Percentiles rank a stretch among this genome's conserved stretches.
These are phyloP conservation scores for Pelodiscus sinensis DNA, from an alignment of 2,113 vertebrate genomes.

Conservation along the genomic window DNA sequence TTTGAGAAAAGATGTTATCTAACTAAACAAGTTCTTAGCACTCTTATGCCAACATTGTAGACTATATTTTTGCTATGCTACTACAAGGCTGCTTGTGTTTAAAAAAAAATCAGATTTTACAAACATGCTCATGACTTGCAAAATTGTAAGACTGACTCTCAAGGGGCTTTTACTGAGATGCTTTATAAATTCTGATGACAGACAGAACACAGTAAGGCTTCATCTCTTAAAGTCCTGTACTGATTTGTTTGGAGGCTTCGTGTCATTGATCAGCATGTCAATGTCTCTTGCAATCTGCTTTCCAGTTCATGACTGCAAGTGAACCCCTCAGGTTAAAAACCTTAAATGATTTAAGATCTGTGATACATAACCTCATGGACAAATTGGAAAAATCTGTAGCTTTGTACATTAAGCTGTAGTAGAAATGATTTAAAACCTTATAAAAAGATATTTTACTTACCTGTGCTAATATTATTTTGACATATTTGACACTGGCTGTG, in stretches of 20 bases:
- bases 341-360: slow-evolving; percentile 50
- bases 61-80: slow-evolving; percentile 28
- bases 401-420: slow-evolving; percentile 57
- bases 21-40: slow-evolving; percentile 12
- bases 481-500: slow-evolving; percentile 48
- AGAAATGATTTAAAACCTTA: slow-evolving; percentile 47
- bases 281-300: slow-evolving; percentile 53
- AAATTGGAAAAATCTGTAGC: slow-evolving; percentile 57
- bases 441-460: slow-evolving; percentile 59
- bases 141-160: slow-evolving; percentile 69
- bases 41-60: background rate
- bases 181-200: slow-evolving; percentile 69
- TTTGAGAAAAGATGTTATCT: slow-evolving; percentile 32
- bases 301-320: slow-evolving; percentile 48
- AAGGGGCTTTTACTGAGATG: slow-evolving; percentile 65
- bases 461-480: slow-evolving; percentile 57
- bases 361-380: slow-evolving; percentile 53
- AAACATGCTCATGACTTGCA: slow-evolving; percentile 73
- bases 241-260: slow-evolving; percentile 60
- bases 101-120: slow-evolving; percentile 45
- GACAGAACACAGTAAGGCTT: slow-evolving; percentile 58
- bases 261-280: slow-evolving; percentile 64
- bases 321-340: slow-evolving; percentile 67
- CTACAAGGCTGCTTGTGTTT: slow-evolving; percentile 36
- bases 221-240: slow-evolving; percentile 56